These are phyloP conservation scores for Hoplias malabaricus DNA, from an alignment of 2,113 vertebrate species.

Conservation along the genomic window DNA sequence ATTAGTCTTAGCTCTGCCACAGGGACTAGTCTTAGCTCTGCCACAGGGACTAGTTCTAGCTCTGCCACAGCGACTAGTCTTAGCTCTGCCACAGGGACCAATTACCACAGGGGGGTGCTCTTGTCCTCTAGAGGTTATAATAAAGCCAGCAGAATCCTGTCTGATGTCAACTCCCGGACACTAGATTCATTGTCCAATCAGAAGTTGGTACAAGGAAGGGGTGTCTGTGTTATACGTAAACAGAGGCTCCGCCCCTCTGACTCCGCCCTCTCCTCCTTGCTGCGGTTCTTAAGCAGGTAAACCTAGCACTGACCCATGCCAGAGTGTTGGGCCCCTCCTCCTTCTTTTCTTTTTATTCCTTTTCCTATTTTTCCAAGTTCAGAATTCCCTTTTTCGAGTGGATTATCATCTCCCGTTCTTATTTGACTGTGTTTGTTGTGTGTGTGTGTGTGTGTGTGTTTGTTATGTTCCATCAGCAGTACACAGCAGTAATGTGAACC, in stretches of 20 bases:
- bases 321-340: too few relatives aligned
- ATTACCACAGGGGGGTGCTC: not conserved
- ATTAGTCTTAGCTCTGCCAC: not conserved
- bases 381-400: not conserved
- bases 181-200: not conserved
- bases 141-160: not conserved
- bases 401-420: not conserved
- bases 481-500: conserved; percentile 34
- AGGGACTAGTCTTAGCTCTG: not conserved
- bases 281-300: conserved; percentile 51
- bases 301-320: not conserved
- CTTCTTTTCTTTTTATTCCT: not conserved
- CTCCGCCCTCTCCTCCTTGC: conserved; percentile 33
- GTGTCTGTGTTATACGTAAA: not conserved
- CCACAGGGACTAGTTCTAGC: too few relatives aligned
- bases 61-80: not conserved
- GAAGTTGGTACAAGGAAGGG: not conserved
- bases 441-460: not conserved
- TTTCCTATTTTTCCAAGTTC: not conserved
- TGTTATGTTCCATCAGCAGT: not conserved
- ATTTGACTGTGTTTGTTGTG: not conserved
- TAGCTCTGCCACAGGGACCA: not conserved
- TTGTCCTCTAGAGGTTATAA: not conserved
- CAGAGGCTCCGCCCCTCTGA: conserved; percentile 32
- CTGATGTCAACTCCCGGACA: too few relatives aligned